Evolutionary conservation across 2,797 vertebrate genomes (phyloP).

Genomic region (Atherinosoma microstoma): DNA sequence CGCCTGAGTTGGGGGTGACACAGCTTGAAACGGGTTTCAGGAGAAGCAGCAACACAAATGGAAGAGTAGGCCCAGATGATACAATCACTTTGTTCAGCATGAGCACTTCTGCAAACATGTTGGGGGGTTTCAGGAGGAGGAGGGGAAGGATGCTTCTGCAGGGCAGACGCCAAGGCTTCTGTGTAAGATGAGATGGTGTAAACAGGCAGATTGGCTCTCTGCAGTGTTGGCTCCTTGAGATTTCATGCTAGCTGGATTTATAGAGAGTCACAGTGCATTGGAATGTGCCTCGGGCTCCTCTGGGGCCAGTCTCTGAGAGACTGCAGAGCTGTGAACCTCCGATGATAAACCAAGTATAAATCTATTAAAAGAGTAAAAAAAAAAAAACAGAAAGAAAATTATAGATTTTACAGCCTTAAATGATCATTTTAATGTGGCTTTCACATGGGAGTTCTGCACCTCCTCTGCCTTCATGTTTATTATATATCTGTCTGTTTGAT

Average conservation of each 20-base stretch:
- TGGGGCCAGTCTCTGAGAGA: slow-evolving; percentile 46
- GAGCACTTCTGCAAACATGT: slow-evolving; percentile 78
- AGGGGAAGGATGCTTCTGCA: slow-evolving; percentile 19
- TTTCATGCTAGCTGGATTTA: slow-evolving; percentile 77
- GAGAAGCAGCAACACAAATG: slow-evolving; percentile 69
- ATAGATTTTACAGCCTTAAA: slow-evolving; percentile 47
- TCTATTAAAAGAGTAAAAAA: slow-evolving; percentile 20
- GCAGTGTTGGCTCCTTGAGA: slow-evolving; percentile 66
- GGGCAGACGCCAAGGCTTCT: slow-evolving; percentile 62
- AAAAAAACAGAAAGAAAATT: slow-evolving; percentile 11
- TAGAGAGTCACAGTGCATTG: slow-evolving; percentile 62
- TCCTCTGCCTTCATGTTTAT: slow-evolving; percentile 14
- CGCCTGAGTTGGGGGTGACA: slow-evolving; percentile 72
- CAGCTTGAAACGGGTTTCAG: slow-evolving; percentile 75
- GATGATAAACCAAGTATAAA: slow-evolving; percentile 62
- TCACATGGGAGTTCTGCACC: slow-evolving; percentile 10
- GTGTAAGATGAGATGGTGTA: slow-evolving; percentile 74
- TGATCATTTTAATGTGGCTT: slow-evolving; percentile 36
- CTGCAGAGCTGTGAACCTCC: slow-evolving; percentile 52
- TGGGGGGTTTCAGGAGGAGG: not conserved
- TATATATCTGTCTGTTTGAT: not conserved
- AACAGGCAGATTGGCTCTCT: slow-evolving; percentile 75
- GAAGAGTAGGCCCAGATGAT: slow-evolving; percentile 79
- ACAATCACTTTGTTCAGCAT: slow-evolving; percentile 82
- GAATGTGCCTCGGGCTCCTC: slow-evolving; percentile 59